Conservation (phyloP, 2,113 vertebrate species). For the Platysteira castanea region DNA sequence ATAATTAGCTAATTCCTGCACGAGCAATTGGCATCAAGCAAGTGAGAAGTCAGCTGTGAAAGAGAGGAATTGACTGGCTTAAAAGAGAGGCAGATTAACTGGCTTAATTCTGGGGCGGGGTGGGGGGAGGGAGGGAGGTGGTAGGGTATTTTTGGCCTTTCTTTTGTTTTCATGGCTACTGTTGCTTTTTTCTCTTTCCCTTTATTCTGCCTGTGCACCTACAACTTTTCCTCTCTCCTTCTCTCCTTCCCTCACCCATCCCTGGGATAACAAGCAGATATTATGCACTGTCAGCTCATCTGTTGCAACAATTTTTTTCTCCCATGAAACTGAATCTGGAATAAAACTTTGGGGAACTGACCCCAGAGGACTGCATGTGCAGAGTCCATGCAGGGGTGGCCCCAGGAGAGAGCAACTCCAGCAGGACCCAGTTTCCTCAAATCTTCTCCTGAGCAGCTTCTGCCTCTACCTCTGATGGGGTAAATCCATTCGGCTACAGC, state of each 20-base stretch:
- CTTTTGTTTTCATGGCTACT: not conserved
- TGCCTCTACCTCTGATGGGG: not conserved
- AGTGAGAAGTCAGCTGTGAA: not conserved
- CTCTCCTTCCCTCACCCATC: not conserved
- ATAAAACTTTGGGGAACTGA: not conserved
- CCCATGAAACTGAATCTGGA: not conserved
- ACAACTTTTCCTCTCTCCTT: not conserved
- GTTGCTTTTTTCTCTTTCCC: not conserved
- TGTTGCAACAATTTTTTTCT: not conserved
- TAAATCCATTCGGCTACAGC: accelerated
- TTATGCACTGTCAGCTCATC: not conserved
- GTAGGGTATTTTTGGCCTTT: not conserved
- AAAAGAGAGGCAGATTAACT: not conserved
- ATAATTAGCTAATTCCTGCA: not conserved
- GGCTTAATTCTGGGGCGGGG: not conserved
- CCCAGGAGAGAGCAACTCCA: not conserved
- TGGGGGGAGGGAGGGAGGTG: accelerated
- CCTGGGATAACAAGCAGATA: not conserved
- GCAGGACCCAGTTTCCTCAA: not conserved
- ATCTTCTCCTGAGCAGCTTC: not conserved
- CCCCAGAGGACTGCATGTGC: accelerated
- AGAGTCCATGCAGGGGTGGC: not conserved
- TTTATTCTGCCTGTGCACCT: not conserved
- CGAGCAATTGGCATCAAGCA: not conserved
- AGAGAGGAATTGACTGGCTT: not conserved